Base-by-base conservation (phyloP, 2,888 invertebrate species). In the Ypsolopha sequella region DNA sequence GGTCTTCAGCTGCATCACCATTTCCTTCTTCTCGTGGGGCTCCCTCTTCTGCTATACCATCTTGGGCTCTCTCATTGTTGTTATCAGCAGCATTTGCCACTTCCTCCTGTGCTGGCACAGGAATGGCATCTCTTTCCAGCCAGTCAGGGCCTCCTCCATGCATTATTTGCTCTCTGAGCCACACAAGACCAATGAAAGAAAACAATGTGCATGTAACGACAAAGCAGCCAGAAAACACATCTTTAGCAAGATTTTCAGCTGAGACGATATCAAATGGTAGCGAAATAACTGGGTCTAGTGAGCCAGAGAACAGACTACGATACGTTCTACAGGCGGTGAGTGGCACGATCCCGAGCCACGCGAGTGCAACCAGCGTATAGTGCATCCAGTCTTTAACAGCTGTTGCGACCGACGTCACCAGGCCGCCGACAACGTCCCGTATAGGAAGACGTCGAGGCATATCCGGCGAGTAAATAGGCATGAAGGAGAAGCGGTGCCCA, bases 381-480 rank as follows among this genome's bases (percentile, higher is more conserved):
- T 99, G 98, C 24, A 98, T 86, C 98, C 99, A 99, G 74, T 96
- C 97, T 68, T 96, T 94, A 0, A 98, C 93, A 1, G 98, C 98
- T 44, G 95, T 95, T 3, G 93, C 93, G 36, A 98, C 91, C 14
- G 97, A 98, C 4, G 94, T 91, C 51, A 97, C 87, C 48, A 98
- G 81, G 2, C 99, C 99, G 46, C 94, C 94, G 0, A 97, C 90
- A 7, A 99, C 94, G 77, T 99, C 99, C 58, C 92, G 91, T 36
- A 99, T 87, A 0, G 99, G 99, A 64, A 99, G 86, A 55, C 98
- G 90, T 55, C 98, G 91, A n/a, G 99, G 99, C 99, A 99, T 99
- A 75, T 99, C 99, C 35, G 98, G 97, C n/a, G 98, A 97, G 81
- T 99, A 99, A 64, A 99, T 99, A 35, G 99, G 99, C 68, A 97